A percentile compares a stretch with the other conserved stretches of the same genome.
These are phyloP conservation scores for Phrynosoma blainvillii DNA, from an alignment of 2,113 vertebrate genomes.

Conservation along the genomic window DNA sequence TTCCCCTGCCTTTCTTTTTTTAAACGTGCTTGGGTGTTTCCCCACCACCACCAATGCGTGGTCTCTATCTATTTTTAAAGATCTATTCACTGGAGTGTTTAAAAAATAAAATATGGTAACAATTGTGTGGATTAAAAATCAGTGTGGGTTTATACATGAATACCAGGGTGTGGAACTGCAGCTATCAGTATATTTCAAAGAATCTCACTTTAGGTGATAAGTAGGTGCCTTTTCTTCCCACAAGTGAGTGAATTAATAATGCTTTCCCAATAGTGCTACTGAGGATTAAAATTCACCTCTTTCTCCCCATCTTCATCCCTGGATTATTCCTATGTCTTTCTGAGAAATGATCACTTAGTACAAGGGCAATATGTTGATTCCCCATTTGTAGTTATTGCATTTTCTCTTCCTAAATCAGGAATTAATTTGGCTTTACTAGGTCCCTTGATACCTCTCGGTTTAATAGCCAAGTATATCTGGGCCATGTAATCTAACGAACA, in stretches of 20 bases:
- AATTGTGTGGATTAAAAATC: conserved; percentile 4
- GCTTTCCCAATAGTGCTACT: conserved; percentile 30
- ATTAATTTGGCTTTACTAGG: conserved; percentile 65
- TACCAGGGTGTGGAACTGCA: neutral
- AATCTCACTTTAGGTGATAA: conserved; percentile 18
- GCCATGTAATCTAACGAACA: conserved; percentile 58
- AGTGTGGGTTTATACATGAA: neutral
- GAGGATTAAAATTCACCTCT: conserved; percentile 27
- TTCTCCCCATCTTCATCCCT: conserved; percentile 47
- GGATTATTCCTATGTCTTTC: conserved; percentile 64
- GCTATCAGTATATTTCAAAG: neutral
- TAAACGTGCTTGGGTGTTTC: too few species aligned
- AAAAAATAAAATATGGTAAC: neutral
- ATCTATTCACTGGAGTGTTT: neutral
- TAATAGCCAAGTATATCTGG: conserved; percentile 58
- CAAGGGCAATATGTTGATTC: conserved; percentile 66
- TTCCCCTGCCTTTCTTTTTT: too few species aligned
- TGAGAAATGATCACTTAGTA: conserved; percentile 63
- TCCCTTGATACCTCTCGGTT: conserved; percentile 53
- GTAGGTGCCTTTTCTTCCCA: conserved; percentile 14
- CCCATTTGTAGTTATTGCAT: conserved; percentile 52
- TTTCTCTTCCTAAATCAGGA: conserved; percentile 66
- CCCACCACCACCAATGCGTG: neutral
- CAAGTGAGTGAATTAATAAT: conserved; percentile 44
- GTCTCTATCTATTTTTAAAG: neutral